A percentile compares a stretch with the other conserved stretches of the same genome.
phyloP scores from a whole-genome alignment of 2,113 vertebrate genomes.

The Eretmochelys imbricata region DNA sequence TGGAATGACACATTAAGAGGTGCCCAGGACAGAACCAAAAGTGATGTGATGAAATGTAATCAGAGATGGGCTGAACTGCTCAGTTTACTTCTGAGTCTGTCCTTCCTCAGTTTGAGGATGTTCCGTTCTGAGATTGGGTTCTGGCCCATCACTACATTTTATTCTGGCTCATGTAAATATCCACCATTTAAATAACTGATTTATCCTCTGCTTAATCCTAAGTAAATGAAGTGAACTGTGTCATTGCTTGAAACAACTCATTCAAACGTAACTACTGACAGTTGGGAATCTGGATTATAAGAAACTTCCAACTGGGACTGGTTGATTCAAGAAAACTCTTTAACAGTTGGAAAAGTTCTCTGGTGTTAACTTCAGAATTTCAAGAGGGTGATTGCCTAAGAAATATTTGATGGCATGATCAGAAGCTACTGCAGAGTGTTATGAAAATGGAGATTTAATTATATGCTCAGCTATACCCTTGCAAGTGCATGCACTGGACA shows the following conservation, averaged over 20 bases:
- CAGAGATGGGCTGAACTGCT: not conserved
- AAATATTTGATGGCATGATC: accelerated
- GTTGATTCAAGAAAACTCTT: not conserved
- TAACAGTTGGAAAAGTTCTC: not conserved
- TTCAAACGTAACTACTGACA: not conserved
- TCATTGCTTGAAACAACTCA: not conserved
- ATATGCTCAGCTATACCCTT: not conserved
- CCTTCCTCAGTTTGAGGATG: not conserved
- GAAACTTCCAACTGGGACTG: not conserved
- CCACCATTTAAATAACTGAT: not conserved
- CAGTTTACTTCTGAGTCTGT: not conserved
- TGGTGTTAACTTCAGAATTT: not conserved
- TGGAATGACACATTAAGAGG: not conserved
- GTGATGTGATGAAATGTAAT: not conserved
- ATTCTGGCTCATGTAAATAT: not conserved
- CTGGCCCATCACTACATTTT: not conserved
- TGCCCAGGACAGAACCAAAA: not conserved
- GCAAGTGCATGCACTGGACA: not conserved
- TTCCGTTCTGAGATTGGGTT: not conserved
- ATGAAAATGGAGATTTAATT: not conserved
- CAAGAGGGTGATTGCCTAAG: not conserved
- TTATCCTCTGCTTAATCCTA: not conserved
- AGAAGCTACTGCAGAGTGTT: not conserved
- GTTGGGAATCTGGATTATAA: not conserved
- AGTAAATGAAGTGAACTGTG: not conserved